A percentile compares a stretch with the other conserved stretches of the same genome.
Conservation (phyloP, 2,888 invertebrate species). For the Polydrusus tereticollis region DNA sequence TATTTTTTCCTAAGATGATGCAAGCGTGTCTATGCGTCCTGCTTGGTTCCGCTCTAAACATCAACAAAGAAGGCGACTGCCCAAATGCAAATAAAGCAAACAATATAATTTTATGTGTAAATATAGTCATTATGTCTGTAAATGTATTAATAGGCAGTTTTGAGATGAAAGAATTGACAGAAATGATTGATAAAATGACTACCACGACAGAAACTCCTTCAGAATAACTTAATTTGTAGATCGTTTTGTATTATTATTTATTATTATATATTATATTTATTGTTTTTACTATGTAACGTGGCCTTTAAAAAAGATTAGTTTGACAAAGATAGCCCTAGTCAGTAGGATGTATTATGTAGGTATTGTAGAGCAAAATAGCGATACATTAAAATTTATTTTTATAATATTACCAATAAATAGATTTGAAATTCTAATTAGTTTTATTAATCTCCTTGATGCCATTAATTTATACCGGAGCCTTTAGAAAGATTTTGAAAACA, state of each 20-base stretch:
- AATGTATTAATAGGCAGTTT: constrained; percentile 75
- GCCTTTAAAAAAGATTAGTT: too few relatives aligned
- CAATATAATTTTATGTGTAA: constrained; percentile 72
- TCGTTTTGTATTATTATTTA: neutral
- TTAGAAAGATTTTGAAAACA: too few relatives aligned
- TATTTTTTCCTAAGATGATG: constrained; percentile 67
- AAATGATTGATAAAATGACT: neutral
- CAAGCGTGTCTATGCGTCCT: constrained; percentile 74
- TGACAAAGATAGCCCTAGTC: too few relatives aligned
- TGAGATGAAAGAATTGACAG: constrained; percentile 67
- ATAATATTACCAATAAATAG: too few relatives aligned
- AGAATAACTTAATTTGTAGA: neutral
- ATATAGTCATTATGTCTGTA: constrained; percentile 72
- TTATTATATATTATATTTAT: neutral
- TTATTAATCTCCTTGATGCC: too few relatives aligned
- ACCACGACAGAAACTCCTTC: neutral
- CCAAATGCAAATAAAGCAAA: constrained; percentile 73
- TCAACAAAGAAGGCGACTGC: constrained; percentile 73
- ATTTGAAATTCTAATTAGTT: too few relatives aligned
- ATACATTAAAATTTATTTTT: too few relatives aligned
- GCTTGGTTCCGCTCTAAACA: constrained; percentile 73
- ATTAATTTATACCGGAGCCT: too few relatives aligned
- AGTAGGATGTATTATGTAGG: too few relatives aligned
- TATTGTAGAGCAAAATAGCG: too few relatives aligned
- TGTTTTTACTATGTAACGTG: too few relatives aligned